These are phyloP conservation scores for Leptonema lineaticorne DNA, from an alignment of 1,140 invertebrate genomes.

Conservation along the genomic window DNA sequence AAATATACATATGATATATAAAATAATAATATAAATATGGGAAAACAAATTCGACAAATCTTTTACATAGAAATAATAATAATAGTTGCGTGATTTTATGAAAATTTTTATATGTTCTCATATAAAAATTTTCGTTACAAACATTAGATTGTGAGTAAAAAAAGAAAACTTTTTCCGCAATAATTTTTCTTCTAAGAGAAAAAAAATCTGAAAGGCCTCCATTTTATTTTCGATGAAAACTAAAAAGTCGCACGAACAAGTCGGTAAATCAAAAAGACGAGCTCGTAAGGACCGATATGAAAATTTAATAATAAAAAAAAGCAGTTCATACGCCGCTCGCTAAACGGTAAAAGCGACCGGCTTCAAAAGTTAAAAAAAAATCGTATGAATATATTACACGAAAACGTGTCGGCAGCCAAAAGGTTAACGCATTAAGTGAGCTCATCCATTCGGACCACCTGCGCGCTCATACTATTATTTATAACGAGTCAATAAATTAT, in stretches of 20 bases:
- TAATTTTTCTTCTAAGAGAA: too few species aligned
- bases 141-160: background rate
- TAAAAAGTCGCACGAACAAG: background rate
- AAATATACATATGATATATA: too few species aligned
- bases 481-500: constrained; percentile 21
- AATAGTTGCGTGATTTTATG: too few species aligned
- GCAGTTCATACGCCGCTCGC: background rate
- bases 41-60: too few species aligned
- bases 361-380: background rate
- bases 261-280: constrained; percentile 3
- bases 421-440: constrained; percentile 10
- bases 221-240: background rate
- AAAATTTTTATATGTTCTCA: too few species aligned
- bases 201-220: too few species aligned
- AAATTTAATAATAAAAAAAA: constrained; percentile 21
- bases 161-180: background rate
- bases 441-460: constrained; percentile 18
- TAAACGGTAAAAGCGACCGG: too few species aligned
- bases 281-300: background rate
- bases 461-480: constrained; percentile 19
- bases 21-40: too few species aligned
- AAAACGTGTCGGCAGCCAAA: background rate
- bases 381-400: constrained; percentile 17
- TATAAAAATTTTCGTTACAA: background rate
- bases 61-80: too few species aligned